Evolutionary conservation across 2,797 vertebrate species (phyloP).

Genomic region (Intellagama lesueurii): DNA sequence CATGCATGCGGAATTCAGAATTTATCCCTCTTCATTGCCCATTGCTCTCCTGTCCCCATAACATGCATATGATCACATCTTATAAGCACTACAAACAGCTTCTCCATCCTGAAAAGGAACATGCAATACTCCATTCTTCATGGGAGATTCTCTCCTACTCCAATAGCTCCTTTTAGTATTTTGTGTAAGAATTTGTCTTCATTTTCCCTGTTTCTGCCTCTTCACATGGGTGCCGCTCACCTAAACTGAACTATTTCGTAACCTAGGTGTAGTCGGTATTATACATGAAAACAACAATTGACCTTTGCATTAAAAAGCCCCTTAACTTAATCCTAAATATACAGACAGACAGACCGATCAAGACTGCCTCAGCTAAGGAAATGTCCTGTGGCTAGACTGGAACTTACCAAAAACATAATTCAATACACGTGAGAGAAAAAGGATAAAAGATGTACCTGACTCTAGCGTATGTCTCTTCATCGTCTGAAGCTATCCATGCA

Average conservation of each 20-base stretch:
- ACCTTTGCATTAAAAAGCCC: too few relatives aligned
- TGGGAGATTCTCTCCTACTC: not conserved
- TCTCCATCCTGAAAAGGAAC: too few relatives aligned
- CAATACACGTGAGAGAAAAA: not conserved
- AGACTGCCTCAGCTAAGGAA: too few relatives aligned
- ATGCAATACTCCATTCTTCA: not conserved
- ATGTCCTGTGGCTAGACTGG: not conserved
- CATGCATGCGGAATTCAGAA: not conserved
- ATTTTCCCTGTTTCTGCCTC: too few relatives aligned
- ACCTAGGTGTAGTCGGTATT: too few relatives aligned
- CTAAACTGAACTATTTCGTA: not conserved
- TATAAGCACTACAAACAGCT: not conserved
- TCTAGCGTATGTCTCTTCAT: constrained; percentile 96
- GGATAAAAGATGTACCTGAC: constrained; percentile 83
- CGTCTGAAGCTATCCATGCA: constrained; percentile 96
- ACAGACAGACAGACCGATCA: too few relatives aligned
- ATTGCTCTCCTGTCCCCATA: too few relatives aligned
- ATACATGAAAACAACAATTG: too few relatives aligned
- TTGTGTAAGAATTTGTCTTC: not conserved
- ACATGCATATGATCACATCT: not conserved
- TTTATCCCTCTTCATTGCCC: too few relatives aligned
- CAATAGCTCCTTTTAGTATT: not conserved
- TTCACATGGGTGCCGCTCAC: not conserved
- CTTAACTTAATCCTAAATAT: too few relatives aligned
- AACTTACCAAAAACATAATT: not conserved